Conservation (phyloP, 2,888 invertebrate species). For the Scaptomyza reducta region DNA sequence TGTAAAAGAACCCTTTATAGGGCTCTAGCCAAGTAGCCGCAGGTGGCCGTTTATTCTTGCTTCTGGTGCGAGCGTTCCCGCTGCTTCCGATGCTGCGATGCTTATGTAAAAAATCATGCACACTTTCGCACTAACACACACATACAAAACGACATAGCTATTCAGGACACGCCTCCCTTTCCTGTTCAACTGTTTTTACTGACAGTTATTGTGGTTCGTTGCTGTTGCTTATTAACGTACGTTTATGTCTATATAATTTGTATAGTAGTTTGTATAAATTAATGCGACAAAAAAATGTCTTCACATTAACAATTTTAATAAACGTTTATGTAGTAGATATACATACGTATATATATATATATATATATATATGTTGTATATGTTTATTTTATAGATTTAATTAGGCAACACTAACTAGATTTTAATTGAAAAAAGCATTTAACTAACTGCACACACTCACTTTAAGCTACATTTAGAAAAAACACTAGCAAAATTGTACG, state of each 20-base stretch:
- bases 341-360: too few relatives aligned
- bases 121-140: conserved; percentile 11
- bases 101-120: conserved; percentile 61
- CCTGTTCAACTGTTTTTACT: conserved; percentile 18
- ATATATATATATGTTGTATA: conserved; percentile 3
- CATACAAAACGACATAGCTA: conserved; percentile 10
- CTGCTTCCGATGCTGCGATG: conserved; percentile 35
- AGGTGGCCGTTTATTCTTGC: conserved; percentile 59
- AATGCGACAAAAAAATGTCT: conserved; percentile 53
- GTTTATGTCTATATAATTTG: conserved; percentile 25
- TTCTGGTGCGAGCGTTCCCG: conserved; percentile 10
- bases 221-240: conserved; percentile 12
- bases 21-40: conserved; percentile 65
- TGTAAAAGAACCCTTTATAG: conserved; percentile 49
- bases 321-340: conserved; percentile 15
- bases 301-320: conserved; percentile 18
- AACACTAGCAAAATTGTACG: conserved; percentile 35
- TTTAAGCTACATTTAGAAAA: conserved; percentile 40
- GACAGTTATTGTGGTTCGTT: conserved; percentile 26
- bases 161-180: conserved; percentile 38
- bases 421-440: conserved; percentile 47
- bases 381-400: conserved; percentile 46
- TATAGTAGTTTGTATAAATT: conserved; percentile 24
- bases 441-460: conserved; percentile 47
- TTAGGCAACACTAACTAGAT: conserved; percentile 65